Evolutionary conservation across 2,113 vertebrate species (phyloP).

Genomic region (Thomomys bottae): DNA sequence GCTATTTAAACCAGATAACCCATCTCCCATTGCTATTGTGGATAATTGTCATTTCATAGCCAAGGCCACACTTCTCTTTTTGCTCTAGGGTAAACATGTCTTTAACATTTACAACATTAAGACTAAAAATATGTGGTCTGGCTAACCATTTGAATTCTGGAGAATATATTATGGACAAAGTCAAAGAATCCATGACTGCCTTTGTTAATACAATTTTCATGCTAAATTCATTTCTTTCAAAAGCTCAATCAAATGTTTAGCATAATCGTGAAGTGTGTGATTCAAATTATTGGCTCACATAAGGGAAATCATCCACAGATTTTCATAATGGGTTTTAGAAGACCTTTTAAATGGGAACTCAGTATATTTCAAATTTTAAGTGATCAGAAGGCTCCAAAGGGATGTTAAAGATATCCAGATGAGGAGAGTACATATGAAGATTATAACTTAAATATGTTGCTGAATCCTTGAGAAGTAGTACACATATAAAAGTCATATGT

Average conservation of each 20-base stretch:
- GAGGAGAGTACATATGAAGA: not conserved
- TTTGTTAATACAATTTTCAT: slow-evolving; percentile 8
- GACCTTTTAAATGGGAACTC: not conserved
- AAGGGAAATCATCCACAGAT: not conserved
- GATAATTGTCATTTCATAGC: slow-evolving; percentile 16
- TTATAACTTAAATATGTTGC: not conserved
- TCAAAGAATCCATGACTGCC: not conserved
- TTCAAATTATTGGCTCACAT: slow-evolving; percentile 6
- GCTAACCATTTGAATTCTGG: slow-evolving; percentile 29
- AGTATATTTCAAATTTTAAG: not conserved
- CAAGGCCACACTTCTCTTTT: slow-evolving; percentile 46
- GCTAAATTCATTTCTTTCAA: not conserved
- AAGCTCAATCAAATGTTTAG: not conserved
- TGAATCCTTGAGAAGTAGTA: not conserved
- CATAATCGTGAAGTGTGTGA: not conserved
- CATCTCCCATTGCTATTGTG: slow-evolving; percentile 22
- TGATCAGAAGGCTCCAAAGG: not conserved
- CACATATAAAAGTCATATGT: not conserved
- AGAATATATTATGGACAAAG: not conserved
- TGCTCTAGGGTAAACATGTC: slow-evolving; percentile 21
- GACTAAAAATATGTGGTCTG: not conserved
- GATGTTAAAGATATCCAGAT: not conserved
- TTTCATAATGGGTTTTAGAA: not conserved
- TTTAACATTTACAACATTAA: not conserved
- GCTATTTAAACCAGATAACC: slow-evolving; percentile 4